These are phyloP conservation scores for Asteroscopus sphinx DNA, from an alignment of 2,888 invertebrate species.

Conservation along the genomic window DNA sequence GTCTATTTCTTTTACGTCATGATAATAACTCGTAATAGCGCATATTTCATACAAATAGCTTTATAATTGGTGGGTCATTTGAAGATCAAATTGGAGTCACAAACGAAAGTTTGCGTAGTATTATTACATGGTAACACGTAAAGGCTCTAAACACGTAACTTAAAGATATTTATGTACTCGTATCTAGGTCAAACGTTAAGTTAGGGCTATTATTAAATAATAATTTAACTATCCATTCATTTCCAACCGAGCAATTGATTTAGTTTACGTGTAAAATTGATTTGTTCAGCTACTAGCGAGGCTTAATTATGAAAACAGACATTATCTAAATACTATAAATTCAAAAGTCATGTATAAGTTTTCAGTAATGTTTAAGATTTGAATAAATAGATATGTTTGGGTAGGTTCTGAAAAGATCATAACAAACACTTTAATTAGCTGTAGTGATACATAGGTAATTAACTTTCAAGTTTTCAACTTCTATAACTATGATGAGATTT, in stretches of 20 bases:
- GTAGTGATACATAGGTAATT: no score
- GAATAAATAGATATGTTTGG: no score
- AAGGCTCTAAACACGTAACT: conserved; percentile 40
- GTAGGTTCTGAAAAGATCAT: no score
- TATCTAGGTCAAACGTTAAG: conserved; percentile 46
- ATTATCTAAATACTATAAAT: no score
- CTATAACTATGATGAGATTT: no score
- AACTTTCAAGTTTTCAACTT: no score
- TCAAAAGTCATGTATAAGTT: no score
- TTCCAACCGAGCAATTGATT: conserved; percentile 4
- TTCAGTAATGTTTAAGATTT: no score
- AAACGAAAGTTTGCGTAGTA: conserved; percentile 54
- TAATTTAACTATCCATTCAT: conserved; percentile 1
- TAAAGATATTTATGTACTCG: conserved; percentile 11
- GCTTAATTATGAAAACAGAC: no score
- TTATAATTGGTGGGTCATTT: conserved; percentile 71
- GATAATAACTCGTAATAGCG: conserved; percentile 57
- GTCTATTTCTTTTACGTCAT: conserved; percentile 44
- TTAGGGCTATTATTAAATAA: conserved; percentile 9
- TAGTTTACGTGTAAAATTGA: no score
- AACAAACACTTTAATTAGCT: no score
- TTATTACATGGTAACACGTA: conserved; percentile 48
- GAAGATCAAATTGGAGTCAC: conserved; percentile 56
- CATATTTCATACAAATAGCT: conserved; percentile 72
- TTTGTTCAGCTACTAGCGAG: no score